phyloP scores from a whole-genome alignment of 2,888 invertebrate species.

The Ischnura elegans region DNA sequence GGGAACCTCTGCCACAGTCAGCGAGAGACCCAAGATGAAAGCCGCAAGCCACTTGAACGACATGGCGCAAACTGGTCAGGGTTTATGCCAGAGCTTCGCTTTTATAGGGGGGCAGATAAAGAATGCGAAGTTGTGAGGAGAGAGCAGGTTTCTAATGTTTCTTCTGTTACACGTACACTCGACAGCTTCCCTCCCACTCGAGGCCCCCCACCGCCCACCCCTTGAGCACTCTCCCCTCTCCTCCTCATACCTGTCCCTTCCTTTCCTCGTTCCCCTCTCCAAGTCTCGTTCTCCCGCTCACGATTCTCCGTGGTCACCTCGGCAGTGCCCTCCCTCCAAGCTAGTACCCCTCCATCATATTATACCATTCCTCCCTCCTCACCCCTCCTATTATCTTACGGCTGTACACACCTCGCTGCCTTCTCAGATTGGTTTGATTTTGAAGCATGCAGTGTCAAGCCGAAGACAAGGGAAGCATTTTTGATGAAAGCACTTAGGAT shows the following conservation, averaged over 20 bases:
- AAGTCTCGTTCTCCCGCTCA: not conserved
- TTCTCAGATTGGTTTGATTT: not conserved
- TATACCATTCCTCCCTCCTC: not conserved
- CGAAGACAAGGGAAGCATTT: not conserved
- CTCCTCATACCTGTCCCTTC: not conserved
- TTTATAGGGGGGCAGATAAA: not conserved
- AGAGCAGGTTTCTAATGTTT: not conserved
- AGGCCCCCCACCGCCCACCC: not conserved
- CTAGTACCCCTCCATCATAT: not conserved
- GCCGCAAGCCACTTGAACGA: not conserved
- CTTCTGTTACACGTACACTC: not conserved
- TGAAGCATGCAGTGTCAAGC: not conserved
- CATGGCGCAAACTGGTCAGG: constrained; percentile 29
- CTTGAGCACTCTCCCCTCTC: not conserved
- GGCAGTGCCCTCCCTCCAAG: not conserved
- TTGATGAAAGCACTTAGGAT: not conserved
- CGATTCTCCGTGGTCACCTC: not conserved
- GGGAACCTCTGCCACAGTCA: not conserved
- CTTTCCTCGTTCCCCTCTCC: constrained; percentile 6
- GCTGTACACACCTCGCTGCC: not conserved
- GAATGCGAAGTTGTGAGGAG: constrained; percentile 8
- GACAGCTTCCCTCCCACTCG: not conserved
- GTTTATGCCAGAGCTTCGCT: not conserved
- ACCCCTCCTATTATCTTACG: not conserved
- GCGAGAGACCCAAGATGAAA: not conserved